Conservation (phyloP, 2,888 invertebrate species). For the Drosophila buzzatii region DNA sequence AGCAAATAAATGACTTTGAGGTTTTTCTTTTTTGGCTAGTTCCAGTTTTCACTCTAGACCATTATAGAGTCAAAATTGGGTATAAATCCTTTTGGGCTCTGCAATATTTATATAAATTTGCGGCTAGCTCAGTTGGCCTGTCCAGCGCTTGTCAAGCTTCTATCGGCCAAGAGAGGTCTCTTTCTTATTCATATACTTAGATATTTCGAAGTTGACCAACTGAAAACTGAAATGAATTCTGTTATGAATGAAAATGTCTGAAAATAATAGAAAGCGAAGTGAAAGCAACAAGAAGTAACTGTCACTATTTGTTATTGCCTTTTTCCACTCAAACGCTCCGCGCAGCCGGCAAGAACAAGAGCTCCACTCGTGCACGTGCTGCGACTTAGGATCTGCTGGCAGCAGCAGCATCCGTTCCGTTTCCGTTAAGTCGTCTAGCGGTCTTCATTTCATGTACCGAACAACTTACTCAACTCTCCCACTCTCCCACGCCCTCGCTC, state of each 20-base stretch:
- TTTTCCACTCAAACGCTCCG: conserved; percentile 40
- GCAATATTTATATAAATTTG: conserved; percentile 69
- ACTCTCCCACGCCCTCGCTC: background rate
- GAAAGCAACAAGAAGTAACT: conserved; percentile 45
- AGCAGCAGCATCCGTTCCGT: conserved; percentile 36
- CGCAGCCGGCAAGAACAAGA: conserved; percentile 24
- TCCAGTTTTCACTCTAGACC: conserved; percentile 20
- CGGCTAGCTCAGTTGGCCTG: conserved; percentile 52
- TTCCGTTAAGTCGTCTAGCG: conserved; percentile 26
- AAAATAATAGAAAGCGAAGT: conserved; percentile 2
- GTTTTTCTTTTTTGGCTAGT: conserved; percentile 31
- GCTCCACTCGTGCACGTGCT: conserved; percentile 56
- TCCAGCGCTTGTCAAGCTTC: conserved; percentile 66
- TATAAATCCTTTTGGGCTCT: conserved; percentile 58
- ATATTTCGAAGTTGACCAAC: conserved; percentile 22
- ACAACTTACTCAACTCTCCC: background rate
- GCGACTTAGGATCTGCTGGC: conserved; percentile 53
- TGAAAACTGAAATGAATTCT: conserved; percentile 57
- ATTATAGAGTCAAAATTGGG: conserved; percentile 31
- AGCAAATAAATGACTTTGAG: conserved; percentile 74
- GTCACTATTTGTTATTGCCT: conserved; percentile 66
- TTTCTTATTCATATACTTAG: conserved; percentile 24
- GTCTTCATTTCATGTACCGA: conserved; percentile 38
- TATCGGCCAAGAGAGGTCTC: conserved; percentile 18
- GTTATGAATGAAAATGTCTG: background rate